These are phyloP conservation scores for Apis cerana DNA, from an alignment of 1,140 invertebrate species.

Conservation along the genomic window DNA sequence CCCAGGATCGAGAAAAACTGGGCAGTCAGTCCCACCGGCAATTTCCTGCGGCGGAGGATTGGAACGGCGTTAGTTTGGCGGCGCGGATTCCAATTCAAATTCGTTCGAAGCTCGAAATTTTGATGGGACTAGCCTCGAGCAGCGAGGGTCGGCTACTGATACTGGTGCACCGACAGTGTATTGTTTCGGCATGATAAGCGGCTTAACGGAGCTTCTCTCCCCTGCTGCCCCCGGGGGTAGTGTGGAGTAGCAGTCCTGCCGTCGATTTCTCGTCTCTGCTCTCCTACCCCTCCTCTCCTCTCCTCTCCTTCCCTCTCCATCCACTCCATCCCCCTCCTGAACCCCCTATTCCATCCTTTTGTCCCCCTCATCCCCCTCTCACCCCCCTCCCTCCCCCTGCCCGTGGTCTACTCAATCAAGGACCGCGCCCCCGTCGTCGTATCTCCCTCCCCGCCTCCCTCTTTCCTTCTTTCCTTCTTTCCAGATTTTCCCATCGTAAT, in stretches of 20 bases:
- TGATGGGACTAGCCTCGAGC: slow-evolving; percentile 71
- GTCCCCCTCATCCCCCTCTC: background rate
- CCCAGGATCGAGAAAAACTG: background rate
- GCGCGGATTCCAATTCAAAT: slow-evolving; percentile 68
- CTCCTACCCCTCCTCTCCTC: slow-evolving; percentile 21
- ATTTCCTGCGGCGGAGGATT: slow-evolving; percentile 52
- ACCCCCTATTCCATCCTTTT: background rate
- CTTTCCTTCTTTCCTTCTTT: slow-evolving; percentile 45
- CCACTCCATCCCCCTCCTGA: background rate
- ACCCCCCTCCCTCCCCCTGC: background rate
- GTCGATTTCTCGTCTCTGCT: slow-evolving; percentile 71
- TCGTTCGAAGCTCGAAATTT: slow-evolving; percentile 73
- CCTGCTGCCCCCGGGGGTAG: slow-evolving; percentile 67
- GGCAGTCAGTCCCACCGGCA: slow-evolving; percentile 23
- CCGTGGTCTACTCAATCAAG: slow-evolving; percentile 65
- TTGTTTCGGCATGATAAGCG: slow-evolving; percentile 82
- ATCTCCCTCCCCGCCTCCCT: background rate
- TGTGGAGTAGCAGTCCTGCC: slow-evolving; percentile 72
- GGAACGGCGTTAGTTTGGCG: slow-evolving; percentile 52
- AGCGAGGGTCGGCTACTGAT: slow-evolving; percentile 75
- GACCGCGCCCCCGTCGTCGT: slow-evolving; percentile 60
- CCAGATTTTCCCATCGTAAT: slow-evolving; percentile 41
- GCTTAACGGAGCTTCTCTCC: slow-evolving; percentile 80
- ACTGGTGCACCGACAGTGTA: slow-evolving; percentile 81
- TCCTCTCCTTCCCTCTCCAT: background rate